A percentile compares a stretch with the other conserved stretches of the same genome.
Conservation (phyloP, 1,140 invertebrate genomes). For the Eurosta solidaginis region DNA sequence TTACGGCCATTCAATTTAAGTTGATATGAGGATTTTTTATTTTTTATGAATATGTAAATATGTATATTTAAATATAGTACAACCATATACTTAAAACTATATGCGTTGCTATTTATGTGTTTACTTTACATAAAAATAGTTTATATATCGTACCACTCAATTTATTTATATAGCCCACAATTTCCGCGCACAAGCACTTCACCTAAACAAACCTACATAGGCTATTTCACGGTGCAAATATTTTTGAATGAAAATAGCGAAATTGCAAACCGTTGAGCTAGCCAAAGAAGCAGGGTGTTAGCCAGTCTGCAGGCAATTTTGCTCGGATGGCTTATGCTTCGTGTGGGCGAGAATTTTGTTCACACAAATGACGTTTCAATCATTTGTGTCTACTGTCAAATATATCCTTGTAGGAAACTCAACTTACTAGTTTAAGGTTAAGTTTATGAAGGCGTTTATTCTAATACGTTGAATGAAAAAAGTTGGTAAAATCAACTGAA, state of each 20-base stretch:
- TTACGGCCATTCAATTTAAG: not conserved
- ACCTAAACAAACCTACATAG: not conserved
- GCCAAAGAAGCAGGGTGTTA: not conserved
- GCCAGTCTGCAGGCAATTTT: not conserved
- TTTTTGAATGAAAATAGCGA: not conserved
- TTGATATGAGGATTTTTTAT: not conserved
- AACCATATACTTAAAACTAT: not conserved
- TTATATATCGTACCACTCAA: constrained; percentile 48
- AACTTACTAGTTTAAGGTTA: no score
- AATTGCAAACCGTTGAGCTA: not conserved
- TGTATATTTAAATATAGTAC: not conserved
- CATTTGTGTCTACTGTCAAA: no score
- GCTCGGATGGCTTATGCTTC: not conserved
- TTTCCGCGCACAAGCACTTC: not conserved
- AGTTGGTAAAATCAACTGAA: no score
- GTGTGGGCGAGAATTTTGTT: no score
- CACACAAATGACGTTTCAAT: no score
- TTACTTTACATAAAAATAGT: not conserved
- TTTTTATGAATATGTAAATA: no score
- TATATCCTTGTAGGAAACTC: no score
- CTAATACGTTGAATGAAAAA: no score
- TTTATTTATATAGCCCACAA: constrained; percentile 49
- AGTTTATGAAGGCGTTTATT: no score
- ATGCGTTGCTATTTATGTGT: not conserved
- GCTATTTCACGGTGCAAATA: not conserved